phyloP scores from a whole-genome alignment of 2,888 invertebrate genomes.

The Eilema depressum region DNA sequence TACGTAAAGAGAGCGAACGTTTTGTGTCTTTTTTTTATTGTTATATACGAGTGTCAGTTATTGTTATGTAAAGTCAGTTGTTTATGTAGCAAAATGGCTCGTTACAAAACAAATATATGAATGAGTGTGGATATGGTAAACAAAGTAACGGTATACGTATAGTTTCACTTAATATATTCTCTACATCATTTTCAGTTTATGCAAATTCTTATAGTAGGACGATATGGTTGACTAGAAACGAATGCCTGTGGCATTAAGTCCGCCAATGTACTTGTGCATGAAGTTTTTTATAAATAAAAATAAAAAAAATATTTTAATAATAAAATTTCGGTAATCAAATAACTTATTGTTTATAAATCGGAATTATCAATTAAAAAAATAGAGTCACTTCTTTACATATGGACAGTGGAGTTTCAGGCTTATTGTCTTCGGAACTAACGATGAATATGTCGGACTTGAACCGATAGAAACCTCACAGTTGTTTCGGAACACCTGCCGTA shows the following conservation, averaged over 20 bases:
- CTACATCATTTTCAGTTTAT: neutral
- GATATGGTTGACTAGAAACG: too few relatives aligned
- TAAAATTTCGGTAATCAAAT: too few relatives aligned
- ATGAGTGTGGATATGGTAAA: conserved; percentile 25
- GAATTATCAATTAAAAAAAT: too few relatives aligned
- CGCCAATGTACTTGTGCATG: too few relatives aligned
- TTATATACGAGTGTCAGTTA: conserved; percentile 27
- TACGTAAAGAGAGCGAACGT: conserved; percentile 39
- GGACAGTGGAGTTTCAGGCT: too few relatives aligned
- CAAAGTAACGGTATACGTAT: conserved; percentile 14
- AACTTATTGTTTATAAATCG: too few relatives aligned
- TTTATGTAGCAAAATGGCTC: conserved; percentile 27
- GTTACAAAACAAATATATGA: conserved; percentile 28
- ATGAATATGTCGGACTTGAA: neutral
- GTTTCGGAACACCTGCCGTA: neutral
- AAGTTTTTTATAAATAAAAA: too few relatives aligned
- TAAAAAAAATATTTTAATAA: too few relatives aligned
- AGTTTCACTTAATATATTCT: conserved; percentile 13
- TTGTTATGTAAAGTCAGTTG: conserved; percentile 36
- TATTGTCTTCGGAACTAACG: too few relatives aligned
- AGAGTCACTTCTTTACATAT: too few relatives aligned
- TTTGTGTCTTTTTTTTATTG: conserved; percentile 19
- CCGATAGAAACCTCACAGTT: neutral
- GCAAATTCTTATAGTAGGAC: neutral
- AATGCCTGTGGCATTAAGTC: too few relatives aligned